Evolutionary conservation across 2,113 vertebrate genomes (phyloP).

Genomic region (Mastomys natalensis): DNA sequence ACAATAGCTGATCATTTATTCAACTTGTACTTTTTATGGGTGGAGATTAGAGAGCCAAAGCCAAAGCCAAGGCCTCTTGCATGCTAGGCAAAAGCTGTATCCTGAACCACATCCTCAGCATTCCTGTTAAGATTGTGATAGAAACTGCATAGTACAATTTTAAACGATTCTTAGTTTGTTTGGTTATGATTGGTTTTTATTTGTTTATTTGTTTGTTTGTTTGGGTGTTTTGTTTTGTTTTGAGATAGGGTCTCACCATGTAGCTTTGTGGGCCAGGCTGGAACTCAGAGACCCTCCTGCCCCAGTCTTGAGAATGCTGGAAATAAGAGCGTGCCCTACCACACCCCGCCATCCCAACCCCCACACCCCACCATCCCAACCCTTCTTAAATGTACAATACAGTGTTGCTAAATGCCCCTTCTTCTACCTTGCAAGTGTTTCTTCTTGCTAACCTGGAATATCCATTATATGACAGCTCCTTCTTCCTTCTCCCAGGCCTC

Average conservation of each 20-base stretch:
- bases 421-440: neutral
- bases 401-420: slow-evolving; percentile 1
- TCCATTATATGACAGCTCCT: neutral
- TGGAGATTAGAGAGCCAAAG: neutral
- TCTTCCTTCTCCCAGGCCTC: neutral
- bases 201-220: neutral
- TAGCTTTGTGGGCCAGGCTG: neutral
- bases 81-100: neutral
- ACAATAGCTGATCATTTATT: neutral
- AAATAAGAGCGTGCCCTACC: neutral
- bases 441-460: neutral
- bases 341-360: rapidly evolving
- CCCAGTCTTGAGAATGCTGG: neutral
- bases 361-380: too few relatives aligned
- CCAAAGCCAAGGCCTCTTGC: neutral
- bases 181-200: neutral
- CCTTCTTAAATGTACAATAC: neutral
- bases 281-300: neutral
- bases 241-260: neutral
- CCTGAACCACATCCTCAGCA: too few relatives aligned
- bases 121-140: neutral
- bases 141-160: neutral
- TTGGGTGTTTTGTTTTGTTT: neutral
- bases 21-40: neutral
- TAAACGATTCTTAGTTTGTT: slow-evolving; percentile 4